A percentile compares a stretch with the other conserved stretches of the same genome.
Evolutionary conservation across 2,113 vertebrate genomes (phyloP).

Genomic region (Pleuronectes platessa): DNA sequence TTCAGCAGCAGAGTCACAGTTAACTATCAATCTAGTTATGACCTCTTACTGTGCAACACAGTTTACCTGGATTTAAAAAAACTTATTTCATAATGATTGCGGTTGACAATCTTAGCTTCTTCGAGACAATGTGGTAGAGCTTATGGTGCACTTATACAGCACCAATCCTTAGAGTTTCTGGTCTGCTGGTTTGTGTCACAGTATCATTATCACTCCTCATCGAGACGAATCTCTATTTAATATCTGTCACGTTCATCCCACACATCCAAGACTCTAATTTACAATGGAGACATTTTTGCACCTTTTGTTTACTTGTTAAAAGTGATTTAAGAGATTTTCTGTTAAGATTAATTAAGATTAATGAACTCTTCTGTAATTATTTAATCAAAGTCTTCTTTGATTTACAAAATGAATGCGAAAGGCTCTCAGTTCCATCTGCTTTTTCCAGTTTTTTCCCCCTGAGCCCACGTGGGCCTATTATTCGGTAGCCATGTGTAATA

Average conservation of each 20-base stretch:
- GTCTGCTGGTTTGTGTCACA: background rate
- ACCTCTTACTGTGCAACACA: background rate
- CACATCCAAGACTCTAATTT: background rate
- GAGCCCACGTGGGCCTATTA: conserved; percentile 35
- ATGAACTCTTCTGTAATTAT: background rate
- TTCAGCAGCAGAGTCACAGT: background rate
- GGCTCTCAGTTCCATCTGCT: background rate
- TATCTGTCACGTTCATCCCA: background rate
- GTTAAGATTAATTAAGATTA: background rate
- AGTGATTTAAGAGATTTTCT: background rate
- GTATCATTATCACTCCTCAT: background rate
- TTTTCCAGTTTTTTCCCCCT: background rate
- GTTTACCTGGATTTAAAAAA: background rate
- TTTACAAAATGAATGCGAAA: background rate
- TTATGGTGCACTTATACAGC: background rate
- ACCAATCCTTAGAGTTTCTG: background rate
- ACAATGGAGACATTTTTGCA: background rate
- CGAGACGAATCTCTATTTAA: background rate
- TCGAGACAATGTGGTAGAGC: too few relatives aligned
- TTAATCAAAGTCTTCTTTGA: background rate
- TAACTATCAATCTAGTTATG: background rate
- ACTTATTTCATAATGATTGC: background rate
- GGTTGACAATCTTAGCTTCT: background rate
- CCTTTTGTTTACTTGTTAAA: background rate
- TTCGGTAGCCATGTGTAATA: conserved; percentile 34